Evolutionary conservation across 2,888 invertebrate genomes (phyloP).

Genomic region (Drosophila cyrtoloma): DNA sequence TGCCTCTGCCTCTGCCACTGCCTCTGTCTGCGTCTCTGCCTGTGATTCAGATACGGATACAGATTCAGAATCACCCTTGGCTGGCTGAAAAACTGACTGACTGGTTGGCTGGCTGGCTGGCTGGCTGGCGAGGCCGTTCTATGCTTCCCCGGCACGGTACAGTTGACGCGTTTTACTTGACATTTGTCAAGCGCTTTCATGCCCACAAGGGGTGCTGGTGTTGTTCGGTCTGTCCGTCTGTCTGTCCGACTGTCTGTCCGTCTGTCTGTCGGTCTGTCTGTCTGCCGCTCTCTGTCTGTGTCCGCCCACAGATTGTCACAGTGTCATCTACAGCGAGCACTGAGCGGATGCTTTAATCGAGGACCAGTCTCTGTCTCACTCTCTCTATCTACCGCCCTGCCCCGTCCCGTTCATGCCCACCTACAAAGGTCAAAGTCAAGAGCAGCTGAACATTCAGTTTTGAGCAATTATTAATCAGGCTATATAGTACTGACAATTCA

Average conservation of each 20-base stretch:
- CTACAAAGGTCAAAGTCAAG: slow-evolving; percentile 76
- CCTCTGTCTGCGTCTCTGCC: neutral
- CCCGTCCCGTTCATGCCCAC: neutral
- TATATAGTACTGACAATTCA: slow-evolving; percentile 27
- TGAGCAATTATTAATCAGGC: slow-evolving; percentile 52
- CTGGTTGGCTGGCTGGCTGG: neutral
- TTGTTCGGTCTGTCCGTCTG: slow-evolving; percentile 13
- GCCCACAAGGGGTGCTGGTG: slow-evolving; percentile 21
- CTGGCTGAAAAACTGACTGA: slow-evolving; percentile 20
- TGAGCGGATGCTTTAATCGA: slow-evolving; percentile 70
- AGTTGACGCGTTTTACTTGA: slow-evolving; percentile 73
- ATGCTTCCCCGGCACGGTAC: slow-evolving; percentile 49
- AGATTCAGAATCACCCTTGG: slow-evolving; percentile 56
- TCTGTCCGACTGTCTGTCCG: slow-evolving; percentile 5
- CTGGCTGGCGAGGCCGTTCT: slow-evolving; percentile 54
- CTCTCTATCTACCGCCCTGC: neutral
- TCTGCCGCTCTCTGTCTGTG: slow-evolving; percentile 17
- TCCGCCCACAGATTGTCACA: slow-evolving; percentile 50
- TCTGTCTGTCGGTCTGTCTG: slow-evolving; percentile 7
- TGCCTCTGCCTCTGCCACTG: slow-evolving; percentile 4
- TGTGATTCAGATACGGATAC: slow-evolving; percentile 16
- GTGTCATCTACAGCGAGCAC: slow-evolving; percentile 11
- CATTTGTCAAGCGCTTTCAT: slow-evolving; percentile 66
- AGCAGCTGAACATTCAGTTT: slow-evolving; percentile 48
- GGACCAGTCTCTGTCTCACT: slow-evolving; percentile 6